These are phyloP conservation scores for Eupithecia abbreviata DNA, from an alignment of 2,888 invertebrate species.

Conservation along the genomic window DNA sequence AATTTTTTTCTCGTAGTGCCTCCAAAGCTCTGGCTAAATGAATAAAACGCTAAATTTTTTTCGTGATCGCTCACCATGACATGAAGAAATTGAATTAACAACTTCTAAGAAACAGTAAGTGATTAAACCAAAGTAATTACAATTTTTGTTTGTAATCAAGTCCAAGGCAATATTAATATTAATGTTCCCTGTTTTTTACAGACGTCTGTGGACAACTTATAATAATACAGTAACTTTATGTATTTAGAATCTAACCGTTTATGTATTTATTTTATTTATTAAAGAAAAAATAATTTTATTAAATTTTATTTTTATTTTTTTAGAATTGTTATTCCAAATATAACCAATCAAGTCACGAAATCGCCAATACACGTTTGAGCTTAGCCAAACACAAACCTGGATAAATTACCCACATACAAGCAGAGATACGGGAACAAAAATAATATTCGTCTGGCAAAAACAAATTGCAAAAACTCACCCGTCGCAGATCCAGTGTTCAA, in stretches of 20 bases:
- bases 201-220: neutral
- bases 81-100: conserved; percentile 3
- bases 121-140: conserved; percentile 13
- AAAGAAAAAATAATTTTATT: no score
- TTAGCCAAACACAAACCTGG: neutral
- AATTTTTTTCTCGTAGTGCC: neutral
- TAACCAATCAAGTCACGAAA: neutral
- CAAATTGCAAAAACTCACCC: conserved; percentile 59
- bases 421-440: neutral
- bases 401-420: neutral
- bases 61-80: conserved; percentile 7
- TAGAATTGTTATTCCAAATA: neutral
- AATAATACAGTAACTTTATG: neutral
- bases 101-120: conserved; percentile 8
- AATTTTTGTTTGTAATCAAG: neutral
- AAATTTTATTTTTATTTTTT: no score
- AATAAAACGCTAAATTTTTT: neutral
- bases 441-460: neutral
- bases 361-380: neutral
- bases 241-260: neutral
- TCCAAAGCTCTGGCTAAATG: neutral
- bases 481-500: conserved; percentile 70
- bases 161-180: conserved; percentile 2
- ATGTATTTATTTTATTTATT: no score
- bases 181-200: neutral